These are phyloP conservation scores for Plutella xylostella DNA, from an alignment of 2,888 invertebrate species.

Conservation along the genomic window DNA sequence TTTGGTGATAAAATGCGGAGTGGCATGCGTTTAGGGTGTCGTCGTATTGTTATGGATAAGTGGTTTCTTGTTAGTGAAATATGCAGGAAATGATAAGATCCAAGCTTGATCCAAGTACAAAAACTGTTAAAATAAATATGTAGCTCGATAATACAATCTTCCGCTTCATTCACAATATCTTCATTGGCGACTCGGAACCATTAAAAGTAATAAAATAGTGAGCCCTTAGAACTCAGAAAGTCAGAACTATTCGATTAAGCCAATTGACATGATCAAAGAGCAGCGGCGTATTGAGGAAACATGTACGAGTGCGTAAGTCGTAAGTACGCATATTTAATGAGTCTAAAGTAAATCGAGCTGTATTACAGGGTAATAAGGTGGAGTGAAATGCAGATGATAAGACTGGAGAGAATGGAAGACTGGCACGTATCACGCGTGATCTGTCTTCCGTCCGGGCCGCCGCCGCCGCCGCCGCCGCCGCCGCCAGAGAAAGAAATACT, in stretches of 20 bases:
- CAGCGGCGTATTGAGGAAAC: slow-evolving; percentile 6
- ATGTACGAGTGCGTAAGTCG: too few species aligned
- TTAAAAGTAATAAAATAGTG: slow-evolving; percentile 30
- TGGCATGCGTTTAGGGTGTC: too few species aligned
- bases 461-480: too few species aligned
- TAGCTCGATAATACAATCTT: too few species aligned
- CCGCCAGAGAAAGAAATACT: not conserved
- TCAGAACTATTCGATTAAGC: slow-evolving; percentile 44
- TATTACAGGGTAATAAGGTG: not conserved
- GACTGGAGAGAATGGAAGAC: not conserved
- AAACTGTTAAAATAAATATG: too few species aligned
- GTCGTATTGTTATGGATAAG: too few species aligned
- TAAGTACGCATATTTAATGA: too few species aligned
- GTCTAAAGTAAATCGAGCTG: not conserved
- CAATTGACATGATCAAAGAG: slow-evolving; percentile 43
- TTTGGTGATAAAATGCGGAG: not conserved
- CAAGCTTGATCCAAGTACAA: too few species aligned
- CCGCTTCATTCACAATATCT: slow-evolving; percentile 24
- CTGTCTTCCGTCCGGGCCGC: not conserved
- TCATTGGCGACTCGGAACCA: slow-evolving; percentile 21
- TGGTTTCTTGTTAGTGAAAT: too few species aligned
- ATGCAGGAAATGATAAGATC: too few species aligned
- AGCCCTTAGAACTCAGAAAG: slow-evolving; percentile 31
- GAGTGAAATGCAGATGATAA: slow-evolving; percentile 2
- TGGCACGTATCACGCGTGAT: not conserved